Evolutionary conservation across 2,113 vertebrate genomes (phyloP), one percentile per base, ranked within the genome.

Genomic region (Grantiella picta): DNA sequence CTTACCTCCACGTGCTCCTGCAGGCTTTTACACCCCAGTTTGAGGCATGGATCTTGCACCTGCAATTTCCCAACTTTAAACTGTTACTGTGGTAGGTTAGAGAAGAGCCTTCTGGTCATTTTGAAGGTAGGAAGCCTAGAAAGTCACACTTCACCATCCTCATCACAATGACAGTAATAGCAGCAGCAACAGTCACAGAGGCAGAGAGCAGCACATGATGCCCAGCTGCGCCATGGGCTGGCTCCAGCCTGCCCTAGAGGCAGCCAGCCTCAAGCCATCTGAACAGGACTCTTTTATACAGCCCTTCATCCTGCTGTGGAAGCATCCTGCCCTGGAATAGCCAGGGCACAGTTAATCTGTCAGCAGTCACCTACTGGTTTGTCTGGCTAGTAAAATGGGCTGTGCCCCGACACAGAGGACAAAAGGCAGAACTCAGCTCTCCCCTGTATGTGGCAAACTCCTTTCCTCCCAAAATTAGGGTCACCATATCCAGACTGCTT

Each of bases 401-500:
- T 64, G 19, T 59, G 57, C 25, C 75, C 33, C 75, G 49, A 50
- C 29, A 27, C 29, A 33, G 27, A 71, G 40, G 49, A 36, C 7
- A 21, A 69, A 72, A 0, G 2, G 29, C 20, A 69, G n/a, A 81
- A 9, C 24, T 21, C 15, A 45, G 25, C 20, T 68, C 25, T 38
- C 7, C 15, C 5, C 8, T 17, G 11, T 0, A 1, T 27, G 1
- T 19, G 35, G 52, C 61, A 82, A 82, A 59, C 14, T 15, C 35
- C 16, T 71, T 27, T 70, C 9, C 29, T 75, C 33, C 44, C 44
- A 15, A 61, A 73, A 84, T 1, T 7, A 64, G 79, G 12, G 49
- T 44, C 22, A 24, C 20, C 0, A 0, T 21, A 29, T 22, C 29
- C 49, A 56, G 42, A 42, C 20, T 49, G 36, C 45, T 63, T n/a